phyloP scores from a whole-genome alignment of 2,797 vertebrate species.

The Microhierax caerulescens region DNA sequence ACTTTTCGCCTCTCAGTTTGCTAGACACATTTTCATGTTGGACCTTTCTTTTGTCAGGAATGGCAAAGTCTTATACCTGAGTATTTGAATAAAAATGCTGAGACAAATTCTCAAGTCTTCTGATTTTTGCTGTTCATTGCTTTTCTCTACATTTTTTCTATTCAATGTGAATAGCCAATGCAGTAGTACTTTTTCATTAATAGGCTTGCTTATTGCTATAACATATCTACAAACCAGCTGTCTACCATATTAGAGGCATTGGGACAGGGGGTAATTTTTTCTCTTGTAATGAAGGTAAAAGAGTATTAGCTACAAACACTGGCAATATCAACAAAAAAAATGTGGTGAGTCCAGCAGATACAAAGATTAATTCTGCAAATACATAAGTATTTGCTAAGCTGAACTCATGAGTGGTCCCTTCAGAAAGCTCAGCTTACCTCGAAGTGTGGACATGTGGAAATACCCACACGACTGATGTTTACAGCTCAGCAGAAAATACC shows the following conservation, averaged over 20 bases:
- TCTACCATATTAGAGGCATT: not conserved
- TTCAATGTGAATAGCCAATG: not conserved
- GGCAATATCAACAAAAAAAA: not conserved
- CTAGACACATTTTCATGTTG: not conserved
- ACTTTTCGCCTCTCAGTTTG: not conserved
- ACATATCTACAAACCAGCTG: not conserved
- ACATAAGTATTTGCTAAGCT: not conserved
- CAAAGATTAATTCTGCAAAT: not conserved
- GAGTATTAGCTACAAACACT: not conserved
- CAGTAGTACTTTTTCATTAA: not conserved
- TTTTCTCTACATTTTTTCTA: not conserved
- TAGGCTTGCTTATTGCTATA: not conserved
- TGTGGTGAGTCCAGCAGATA: not conserved
- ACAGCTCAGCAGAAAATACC: constrained; percentile 45
- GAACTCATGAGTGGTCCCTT: not conserved
- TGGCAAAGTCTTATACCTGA: not conserved
- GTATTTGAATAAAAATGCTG: not conserved
- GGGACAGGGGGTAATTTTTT: not conserved
- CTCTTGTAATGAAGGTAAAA: not conserved
- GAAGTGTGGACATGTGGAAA: not conserved
- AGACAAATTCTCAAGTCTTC: not conserved
- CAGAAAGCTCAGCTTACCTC: not conserved
- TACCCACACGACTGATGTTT: constrained; percentile 30
- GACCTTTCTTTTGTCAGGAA: not conserved
- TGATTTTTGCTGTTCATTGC: not conserved